Percentiles rank a stretch among this genome's conserved stretches.
Conservation (phyloP, 2,888 invertebrate species). For the Frankliniella intonsa region DNA sequence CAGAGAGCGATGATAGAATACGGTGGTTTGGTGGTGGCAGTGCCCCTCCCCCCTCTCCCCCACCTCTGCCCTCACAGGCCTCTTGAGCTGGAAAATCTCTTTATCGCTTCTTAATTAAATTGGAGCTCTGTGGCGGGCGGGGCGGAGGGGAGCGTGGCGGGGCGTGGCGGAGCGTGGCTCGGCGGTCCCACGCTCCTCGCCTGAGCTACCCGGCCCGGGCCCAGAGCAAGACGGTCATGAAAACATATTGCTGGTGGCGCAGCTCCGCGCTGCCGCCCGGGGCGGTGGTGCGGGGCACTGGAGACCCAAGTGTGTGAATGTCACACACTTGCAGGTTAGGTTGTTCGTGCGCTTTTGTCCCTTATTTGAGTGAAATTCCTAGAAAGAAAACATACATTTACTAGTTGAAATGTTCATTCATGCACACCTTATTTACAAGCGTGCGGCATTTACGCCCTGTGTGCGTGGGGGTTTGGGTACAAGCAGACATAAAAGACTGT, state of each 20-base stretch:
- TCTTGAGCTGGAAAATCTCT: conserved; percentile 26
- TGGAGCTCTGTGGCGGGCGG: neutral
- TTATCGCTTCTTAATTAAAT: conserved; percentile 25
- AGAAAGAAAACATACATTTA: too few species aligned
- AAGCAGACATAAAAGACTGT: too few species aligned
- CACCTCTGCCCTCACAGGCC: neutral
- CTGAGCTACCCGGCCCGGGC: neutral
- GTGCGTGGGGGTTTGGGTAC: too few species aligned
- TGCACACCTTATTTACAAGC: too few species aligned
- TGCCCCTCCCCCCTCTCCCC: neutral
- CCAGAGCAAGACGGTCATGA: neutral
- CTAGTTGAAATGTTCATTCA: too few species aligned
- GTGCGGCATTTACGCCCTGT: too few species aligned
- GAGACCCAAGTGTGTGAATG: neutral
- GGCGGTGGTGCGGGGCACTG: neutral
- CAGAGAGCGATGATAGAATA: neutral
- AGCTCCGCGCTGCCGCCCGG: too few species aligned
- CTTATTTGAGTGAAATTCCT: too few species aligned
- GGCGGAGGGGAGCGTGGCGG: neutral
- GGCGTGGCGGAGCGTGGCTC: neutral
- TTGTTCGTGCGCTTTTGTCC: too few species aligned
- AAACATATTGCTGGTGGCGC: neutral
- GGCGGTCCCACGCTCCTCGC: neutral
- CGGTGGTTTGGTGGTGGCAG: neutral
- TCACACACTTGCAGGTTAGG: neutral